phyloP scores from a whole-genome alignment of 1,140 invertebrate species.

The Mizuhopecten yessoensis region DNA sequence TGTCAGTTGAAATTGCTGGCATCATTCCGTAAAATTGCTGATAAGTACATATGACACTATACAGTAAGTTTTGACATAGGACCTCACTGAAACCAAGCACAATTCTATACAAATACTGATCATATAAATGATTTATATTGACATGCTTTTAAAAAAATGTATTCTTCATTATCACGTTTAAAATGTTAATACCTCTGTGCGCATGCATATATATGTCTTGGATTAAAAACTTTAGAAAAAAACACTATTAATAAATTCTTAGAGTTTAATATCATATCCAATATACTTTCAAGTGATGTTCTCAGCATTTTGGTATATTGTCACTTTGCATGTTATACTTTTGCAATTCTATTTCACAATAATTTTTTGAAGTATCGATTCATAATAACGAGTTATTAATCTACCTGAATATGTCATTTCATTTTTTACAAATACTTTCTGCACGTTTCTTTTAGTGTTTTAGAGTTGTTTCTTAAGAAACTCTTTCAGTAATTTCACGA shows the following conservation, averaged over 20 bases:
- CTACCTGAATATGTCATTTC: not conserved
- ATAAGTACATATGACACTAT: slow-evolving; percentile 2
- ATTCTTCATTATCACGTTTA: too few relatives aligned
- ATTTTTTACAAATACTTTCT: too few relatives aligned
- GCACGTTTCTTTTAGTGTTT: too few relatives aligned
- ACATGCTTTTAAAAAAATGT: not conserved
- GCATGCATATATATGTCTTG: not conserved
- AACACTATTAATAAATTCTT: not conserved
- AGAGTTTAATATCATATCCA: not conserved
- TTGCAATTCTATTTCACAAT: too few relatives aligned
- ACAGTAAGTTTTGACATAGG: not conserved
- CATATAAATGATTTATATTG: not conserved
- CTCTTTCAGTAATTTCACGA: too few relatives aligned
- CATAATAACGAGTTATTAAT: not conserved
- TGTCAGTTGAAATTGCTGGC: not conserved
- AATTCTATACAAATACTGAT: not conserved
- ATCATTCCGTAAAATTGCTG: slow-evolving; percentile 9
- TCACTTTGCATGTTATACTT: not conserved
- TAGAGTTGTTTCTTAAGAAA: too few relatives aligned
- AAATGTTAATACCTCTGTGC: too few relatives aligned
- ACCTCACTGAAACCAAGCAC: not conserved
- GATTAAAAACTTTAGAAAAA: not conserved
- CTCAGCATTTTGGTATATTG: not conserved
- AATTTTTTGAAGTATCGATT: too few relatives aligned
- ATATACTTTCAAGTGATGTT: not conserved